phyloP scores from a whole-genome alignment of 2,797 vertebrate species.

The Botia kubotai region DNA sequence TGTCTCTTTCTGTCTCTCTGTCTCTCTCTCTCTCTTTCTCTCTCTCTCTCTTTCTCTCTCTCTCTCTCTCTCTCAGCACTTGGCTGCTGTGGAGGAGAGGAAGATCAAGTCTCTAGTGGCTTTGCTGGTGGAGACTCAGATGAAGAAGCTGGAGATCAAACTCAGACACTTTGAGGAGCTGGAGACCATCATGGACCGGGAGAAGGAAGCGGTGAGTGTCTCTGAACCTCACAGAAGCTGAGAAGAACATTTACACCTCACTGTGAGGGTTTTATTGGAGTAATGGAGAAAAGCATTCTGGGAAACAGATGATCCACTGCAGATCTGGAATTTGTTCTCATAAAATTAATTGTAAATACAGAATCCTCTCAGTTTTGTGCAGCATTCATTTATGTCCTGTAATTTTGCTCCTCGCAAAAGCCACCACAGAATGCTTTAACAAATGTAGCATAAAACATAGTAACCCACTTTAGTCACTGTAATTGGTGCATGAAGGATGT shows the following conservation, averaged over 20 bases:
- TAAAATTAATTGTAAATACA: neutral
- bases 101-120: slow-evolving; percentile 98
- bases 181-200: slow-evolving; percentile 98
- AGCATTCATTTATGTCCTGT: slow-evolving; percentile 4
- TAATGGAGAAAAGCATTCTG: neutral
- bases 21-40: no score
- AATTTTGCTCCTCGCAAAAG: slow-evolving; percentile 4
- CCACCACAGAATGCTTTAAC: slow-evolving; percentile 48
- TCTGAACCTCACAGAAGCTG: no score
- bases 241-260: neutral
- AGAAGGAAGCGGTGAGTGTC: slow-evolving; percentile 92
- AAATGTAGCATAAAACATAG: slow-evolving; percentile 44
- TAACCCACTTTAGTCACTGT: slow-evolving; percentile 71
- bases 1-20: slow-evolving; percentile 13
- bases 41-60: neutral
- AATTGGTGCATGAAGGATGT: slow-evolving; percentile 71
- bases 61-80: slow-evolving; percentile 77
- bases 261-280: neutral
- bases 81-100: slow-evolving; percentile 94
- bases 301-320: no score
- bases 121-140: slow-evolving; percentile 96
- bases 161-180: slow-evolving; percentile 96
- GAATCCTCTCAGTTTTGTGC: neutral
- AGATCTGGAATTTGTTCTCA: neutral
- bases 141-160: slow-evolving; percentile 99